Base-by-base conservation (phyloP, 2,888 invertebrate species). In the Epistrophe eligans region DNA sequence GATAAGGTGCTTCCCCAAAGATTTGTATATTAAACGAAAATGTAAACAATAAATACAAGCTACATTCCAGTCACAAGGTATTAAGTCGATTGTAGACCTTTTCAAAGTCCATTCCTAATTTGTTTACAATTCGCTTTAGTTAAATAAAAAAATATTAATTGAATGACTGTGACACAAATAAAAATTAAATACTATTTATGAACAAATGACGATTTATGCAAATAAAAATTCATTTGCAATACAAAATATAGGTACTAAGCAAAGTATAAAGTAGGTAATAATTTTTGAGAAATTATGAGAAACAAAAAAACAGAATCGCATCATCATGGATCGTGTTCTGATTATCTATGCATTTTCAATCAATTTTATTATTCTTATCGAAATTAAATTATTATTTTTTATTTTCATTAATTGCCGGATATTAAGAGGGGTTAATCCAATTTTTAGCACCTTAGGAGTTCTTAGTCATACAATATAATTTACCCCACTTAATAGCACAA, bases 71-170 rank as follows among this genome's bases (percentile, higher is more conserved):
- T 62, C 19, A 62, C 15, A 62, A 40, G 62, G 24, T 19, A 15
- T 40, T n/a, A 50, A 58, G 32, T 55, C 79, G 74, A 84, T 62
- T 66, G 45, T 32, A n/a, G n/a, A 80, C 48, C 70, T 13, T 80
- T 80, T 62, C 84, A 80, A 79, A 70, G 52, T 66, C 60, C 60
- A 67, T 50, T 72, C 57, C 57, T 77, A 60, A 67, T 79, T 79
- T 71, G 76, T 76, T 72, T 64, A 72, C 28, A 66, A 32, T 35
- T 72, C 19, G 43, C 43, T 79, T 52, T 43, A 58, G 52, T 48
- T 35, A 45, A 32, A 48, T 11, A 45, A 32, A 48, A 10, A 66
- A 17, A 48, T 32, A 2, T 10, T 64, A 5, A 17, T 32, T 24
- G 4, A 62, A 43, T 8, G 6, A 48, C 48, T 48, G 17, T 19